Base-by-base conservation (phyloP, 2,113 vertebrate species). In the Casuarius casuarius region DNA sequence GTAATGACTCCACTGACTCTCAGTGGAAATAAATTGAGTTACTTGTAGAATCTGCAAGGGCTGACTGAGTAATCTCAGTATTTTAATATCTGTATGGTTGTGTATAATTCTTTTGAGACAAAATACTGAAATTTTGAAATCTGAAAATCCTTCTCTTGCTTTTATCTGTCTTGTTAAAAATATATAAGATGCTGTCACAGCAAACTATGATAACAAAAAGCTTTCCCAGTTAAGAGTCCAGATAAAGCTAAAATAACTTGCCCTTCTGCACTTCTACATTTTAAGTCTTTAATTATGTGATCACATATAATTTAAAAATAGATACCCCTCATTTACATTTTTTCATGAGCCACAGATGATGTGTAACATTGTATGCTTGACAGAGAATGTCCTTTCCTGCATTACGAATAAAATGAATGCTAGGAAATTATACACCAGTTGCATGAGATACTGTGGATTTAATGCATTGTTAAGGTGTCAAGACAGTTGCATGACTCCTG, bases 391-490 rank as follows among this genome's bases (percentile, higher is more conserved):
- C 52, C 66, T 68, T 78, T 62, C 35, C 38, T 89, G 8, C 74
- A 66, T 91, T 84, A 63, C 51, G 29, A 58, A 38, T 82, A 42
- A 87, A 85, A 91, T 52, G 44, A 80, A 52, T 58, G 26, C 66
- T 83, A 61, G 74, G 78, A 79, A 92, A 73, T 82, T 33, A 68
- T 40, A 46, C 54, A 62, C 23, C 2, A 5, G 87, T 87, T 93
- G 74, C 59, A 31, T 82, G 92, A 79, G 77, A 87, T 94, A 76
- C 46, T 85, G 84, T 87, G 90, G 66, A 76, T 85, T 79, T 87
- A 76, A 85, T 62, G 35, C 49, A 31, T 74, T 48, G 20, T 90
- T 92, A 89, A 87, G 49, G 62, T 95, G 70, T 91, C 59, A 75
- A 14, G 81, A 68, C 77, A 82, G 18, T 12, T 82, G 74, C 48